Evolutionary conservation across 2,797 vertebrate genomes (phyloP).

Genomic region (Artibeus lituratus): DNA sequence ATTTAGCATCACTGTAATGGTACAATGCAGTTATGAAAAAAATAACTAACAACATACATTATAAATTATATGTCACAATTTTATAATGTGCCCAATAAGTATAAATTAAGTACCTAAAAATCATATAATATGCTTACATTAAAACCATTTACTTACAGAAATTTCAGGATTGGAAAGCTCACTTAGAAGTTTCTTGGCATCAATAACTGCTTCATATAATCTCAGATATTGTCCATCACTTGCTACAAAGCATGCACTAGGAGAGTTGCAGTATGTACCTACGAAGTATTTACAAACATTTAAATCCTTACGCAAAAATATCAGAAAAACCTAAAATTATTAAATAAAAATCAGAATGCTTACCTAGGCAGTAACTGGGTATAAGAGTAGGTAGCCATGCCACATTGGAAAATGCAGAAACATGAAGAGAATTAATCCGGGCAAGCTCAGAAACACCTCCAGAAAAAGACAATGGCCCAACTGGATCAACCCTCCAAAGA

Average conservation of each 20-base stretch:
- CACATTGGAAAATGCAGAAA: constrained; percentile 97
- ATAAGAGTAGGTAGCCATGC: constrained; percentile 97
- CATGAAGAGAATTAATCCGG: constrained; percentile 96
- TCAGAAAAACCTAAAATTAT: background rate
- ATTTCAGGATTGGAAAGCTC: constrained; percentile 97
- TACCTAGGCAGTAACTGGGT: constrained; percentile 97
- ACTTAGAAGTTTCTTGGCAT: constrained; percentile 96
- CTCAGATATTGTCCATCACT: constrained; percentile 96
- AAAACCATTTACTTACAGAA: constrained; percentile 89
- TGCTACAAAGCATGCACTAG: constrained; percentile 98
- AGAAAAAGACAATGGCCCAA: constrained; percentile 95
- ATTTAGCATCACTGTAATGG: background rate
- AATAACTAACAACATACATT: background rate
- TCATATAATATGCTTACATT: background rate
- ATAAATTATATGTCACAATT: constrained; percentile 33
- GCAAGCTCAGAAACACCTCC: constrained; percentile 98
- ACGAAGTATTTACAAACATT: constrained; percentile 69
- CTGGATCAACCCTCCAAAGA: constrained; percentile 97
- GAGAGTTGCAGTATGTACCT: constrained; percentile 98
- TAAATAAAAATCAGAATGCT: constrained; percentile 74
- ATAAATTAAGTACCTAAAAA: constrained; percentile 24
- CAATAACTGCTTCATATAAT: constrained; percentile 97
- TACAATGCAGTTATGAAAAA: constrained; percentile 7
- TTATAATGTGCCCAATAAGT: constrained; percentile 10
- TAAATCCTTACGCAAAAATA: background rate